phyloP scores from a whole-genome alignment of 2,888 invertebrate species.

The Protodeltote pygarga region DNA sequence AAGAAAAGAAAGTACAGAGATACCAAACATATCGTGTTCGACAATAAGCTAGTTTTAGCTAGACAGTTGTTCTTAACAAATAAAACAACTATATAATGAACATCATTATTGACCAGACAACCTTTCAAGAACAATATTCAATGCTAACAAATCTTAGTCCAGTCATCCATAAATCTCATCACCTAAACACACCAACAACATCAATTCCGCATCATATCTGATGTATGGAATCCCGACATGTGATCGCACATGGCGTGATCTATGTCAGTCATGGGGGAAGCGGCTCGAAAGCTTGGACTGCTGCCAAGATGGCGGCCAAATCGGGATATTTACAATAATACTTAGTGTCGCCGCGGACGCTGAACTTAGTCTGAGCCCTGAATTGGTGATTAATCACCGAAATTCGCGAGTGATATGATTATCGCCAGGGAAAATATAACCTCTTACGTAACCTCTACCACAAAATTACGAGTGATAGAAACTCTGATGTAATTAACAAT shows the following conservation, averaged over 20 bases:
- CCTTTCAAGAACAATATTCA: background rate
- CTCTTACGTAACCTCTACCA: background rate
- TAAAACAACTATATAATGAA: background rate
- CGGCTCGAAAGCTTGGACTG: conserved; percentile 64
- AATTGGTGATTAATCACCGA: conserved; percentile 20
- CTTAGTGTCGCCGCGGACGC: conserved; percentile 52
- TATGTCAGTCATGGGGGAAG: conserved; percentile 58
- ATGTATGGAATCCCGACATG: conserved; percentile 37
- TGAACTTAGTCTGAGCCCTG: conserved; percentile 50
- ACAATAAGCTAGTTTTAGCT: too few species aligned
- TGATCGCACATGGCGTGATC: conserved; percentile 67
- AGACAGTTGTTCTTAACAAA: too few species aligned
- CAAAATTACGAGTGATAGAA: too few species aligned
- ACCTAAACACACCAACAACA: conserved; percentile 15
- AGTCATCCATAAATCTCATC: conserved; percentile 16
- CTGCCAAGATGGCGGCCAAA: conserved; percentile 68
- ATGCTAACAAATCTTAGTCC: background rate
- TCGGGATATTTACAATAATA: conserved; percentile 69
- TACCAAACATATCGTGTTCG: too few species aligned
- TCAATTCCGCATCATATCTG: conserved; percentile 29
- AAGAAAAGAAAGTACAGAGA: too few species aligned
- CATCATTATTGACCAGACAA: background rate
- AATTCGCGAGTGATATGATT: conserved; percentile 4
- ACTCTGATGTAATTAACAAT: too few species aligned
- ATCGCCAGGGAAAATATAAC: background rate